Evolutionary conservation across 2,797 vertebrate species (phyloP).

Genomic region (Heliangelus exortis): DNA sequence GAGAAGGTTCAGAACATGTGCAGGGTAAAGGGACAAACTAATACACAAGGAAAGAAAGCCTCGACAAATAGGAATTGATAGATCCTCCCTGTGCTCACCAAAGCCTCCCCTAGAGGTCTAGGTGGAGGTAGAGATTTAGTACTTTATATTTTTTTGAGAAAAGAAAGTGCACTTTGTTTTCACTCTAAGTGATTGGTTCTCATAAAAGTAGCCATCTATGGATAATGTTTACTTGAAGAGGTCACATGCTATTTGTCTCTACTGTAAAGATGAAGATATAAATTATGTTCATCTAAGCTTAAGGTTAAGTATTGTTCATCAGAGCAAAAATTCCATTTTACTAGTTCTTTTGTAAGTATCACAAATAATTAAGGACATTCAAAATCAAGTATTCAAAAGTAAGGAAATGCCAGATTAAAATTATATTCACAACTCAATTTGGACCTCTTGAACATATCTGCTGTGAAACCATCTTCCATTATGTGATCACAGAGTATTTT

Average conservation of each 20-base stretch:
- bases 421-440: neutral
- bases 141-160: neutral
- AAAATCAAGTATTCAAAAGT: neutral
- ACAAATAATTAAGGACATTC: neutral
- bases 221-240: slow-evolving; percentile 18
- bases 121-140: neutral
- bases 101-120: neutral
- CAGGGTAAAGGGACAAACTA: neutral
- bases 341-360: neutral
- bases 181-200: neutral
- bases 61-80: neutral
- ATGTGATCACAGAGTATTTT: slow-evolving; percentile 40
- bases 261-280: neutral
- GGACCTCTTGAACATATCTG: neutral
- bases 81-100: neutral
- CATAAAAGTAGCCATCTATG: neutral
- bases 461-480: slow-evolving; percentile 33
- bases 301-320: slow-evolving; percentile 1
- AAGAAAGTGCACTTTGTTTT: neutral
- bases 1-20: neutral
- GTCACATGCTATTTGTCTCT: neutral
- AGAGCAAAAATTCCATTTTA: neutral
- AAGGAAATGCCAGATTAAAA: neutral
- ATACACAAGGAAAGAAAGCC: neutral
- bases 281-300: slow-evolving; percentile 1